These are phyloP conservation scores for Nemurella pictetii DNA, from an alignment of 2,888 invertebrate genomes.

Conservation along the genomic window DNA sequence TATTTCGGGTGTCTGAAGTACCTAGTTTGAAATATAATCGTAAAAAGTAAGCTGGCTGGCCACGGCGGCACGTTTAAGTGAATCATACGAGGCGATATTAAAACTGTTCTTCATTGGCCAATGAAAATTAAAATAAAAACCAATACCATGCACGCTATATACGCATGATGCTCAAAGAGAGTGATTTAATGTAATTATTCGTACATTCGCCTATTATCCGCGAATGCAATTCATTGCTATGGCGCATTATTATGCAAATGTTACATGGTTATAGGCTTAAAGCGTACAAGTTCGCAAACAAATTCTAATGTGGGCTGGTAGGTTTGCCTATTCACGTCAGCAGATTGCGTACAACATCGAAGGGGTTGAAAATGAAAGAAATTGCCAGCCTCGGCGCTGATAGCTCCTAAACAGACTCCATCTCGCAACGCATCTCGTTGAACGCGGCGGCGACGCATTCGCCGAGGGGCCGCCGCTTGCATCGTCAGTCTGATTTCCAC, in stretches of 20 bases:
- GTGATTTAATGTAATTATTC: background rate
- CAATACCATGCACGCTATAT: too few species aligned
- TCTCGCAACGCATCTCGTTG: background rate
- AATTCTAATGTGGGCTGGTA: background rate
- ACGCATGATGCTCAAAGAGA: too few species aligned
- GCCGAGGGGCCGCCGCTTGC: background rate
- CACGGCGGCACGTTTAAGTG: background rate
- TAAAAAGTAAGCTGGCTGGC: background rate
- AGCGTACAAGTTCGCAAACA: background rate
- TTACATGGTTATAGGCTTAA: too few species aligned
- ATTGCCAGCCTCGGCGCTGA: background rate
- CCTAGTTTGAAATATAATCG: background rate
- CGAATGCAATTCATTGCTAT: constrained; percentile 5
- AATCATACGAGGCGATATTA: background rate
- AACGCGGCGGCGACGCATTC: background rate
- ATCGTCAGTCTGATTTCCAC: constrained; percentile 6
- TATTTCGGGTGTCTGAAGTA: background rate
- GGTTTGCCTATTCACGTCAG: background rate
- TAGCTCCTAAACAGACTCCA: background rate
- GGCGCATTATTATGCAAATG: background rate
- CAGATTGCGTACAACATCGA: background rate
- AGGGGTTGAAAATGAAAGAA: constrained; percentile 17
- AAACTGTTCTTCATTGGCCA: background rate
- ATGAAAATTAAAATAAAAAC: too few species aligned
- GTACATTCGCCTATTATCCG: background rate